Base-by-base conservation (phyloP, 2,888 invertebrate genomes). In the Adineta ricciae region DNA sequence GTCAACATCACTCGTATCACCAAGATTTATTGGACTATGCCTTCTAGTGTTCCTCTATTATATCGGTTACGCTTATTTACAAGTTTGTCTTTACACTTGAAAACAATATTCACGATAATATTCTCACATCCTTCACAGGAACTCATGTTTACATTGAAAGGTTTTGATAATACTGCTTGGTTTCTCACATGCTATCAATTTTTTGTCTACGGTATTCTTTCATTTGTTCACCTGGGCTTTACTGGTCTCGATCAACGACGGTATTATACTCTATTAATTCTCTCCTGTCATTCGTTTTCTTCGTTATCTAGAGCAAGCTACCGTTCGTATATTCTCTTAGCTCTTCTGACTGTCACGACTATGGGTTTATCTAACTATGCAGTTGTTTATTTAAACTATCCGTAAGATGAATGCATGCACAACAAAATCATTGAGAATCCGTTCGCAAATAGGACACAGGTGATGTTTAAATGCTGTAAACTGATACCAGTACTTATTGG, bases 381-480 rank as follows among this genome's bases (percentile, higher is more conserved):
- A 1, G 92, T 98, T 24, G 96, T 95, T 83, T 96, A 96, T 90
- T 92, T 98, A 24, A 98, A 97, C 91, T 98, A 97, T 90, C 41
- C 78, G 78, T 41, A 78, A 41, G 78, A 5, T 64, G n/a, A 78
- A 19, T 41, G 0, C 9, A 64, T 32, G 19, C 3, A 64, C 19
- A 64, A 9, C 24, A n/a, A 16, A 21, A 38, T 9, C 2, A 4
- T 38, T 8, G 1, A n/a, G n/a, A n/a, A n/a, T 32, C 0, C 14
- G 36, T 8, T 78, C 11, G 38, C 14, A 41, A 11, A 38, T 78
- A 97, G 97, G 0, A 97, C 97, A 0, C 96, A 97, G 92, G 94
- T 97, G 72, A 97, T 97, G 88, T 98, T 98, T 90, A 97, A 97
- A 90, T 96, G 96, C 90, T 98, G 97, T 90, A 98, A 98, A 90